A percentile compares a stretch with the other conserved stretches of the same genome.
phyloP scores from a whole-genome alignment of 2,113 vertebrate species.

The Passerina amoena region DNA sequence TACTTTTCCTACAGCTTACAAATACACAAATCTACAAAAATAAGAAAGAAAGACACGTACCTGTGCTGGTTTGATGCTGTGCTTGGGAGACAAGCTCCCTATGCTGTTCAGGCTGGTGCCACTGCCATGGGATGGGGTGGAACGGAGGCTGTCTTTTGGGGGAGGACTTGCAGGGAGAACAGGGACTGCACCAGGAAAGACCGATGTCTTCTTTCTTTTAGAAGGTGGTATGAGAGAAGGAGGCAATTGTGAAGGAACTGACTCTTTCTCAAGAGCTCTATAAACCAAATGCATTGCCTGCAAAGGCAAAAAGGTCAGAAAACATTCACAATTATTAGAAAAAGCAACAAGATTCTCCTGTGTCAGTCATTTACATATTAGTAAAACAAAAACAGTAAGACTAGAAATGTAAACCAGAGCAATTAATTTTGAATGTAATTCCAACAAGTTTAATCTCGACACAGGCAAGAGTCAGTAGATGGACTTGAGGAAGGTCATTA shows the following conservation, averaged over 20 bases:
- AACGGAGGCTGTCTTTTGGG: constrained; percentile 90
- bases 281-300: constrained; percentile 99
- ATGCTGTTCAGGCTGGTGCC: constrained; percentile 91
- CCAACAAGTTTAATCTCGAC: background rate
- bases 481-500: background rate
- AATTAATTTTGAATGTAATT: background rate
- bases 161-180: constrained; percentile 92
- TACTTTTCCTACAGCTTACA: background rate
- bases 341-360: background rate
- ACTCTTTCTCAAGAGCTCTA: constrained; percentile 95
- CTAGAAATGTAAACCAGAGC: background rate
- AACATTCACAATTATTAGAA: background rate
- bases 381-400: background rate
- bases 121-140: constrained; percentile 93
- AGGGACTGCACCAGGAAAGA: constrained; percentile 80
- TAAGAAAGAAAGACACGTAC: constrained; percentile 5
- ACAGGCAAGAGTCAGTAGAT: background rate
- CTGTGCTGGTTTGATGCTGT: constrained; percentile 86
- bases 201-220: constrained; percentile 89
- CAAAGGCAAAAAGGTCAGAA: background rate
- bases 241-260: constrained; percentile 88
- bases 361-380: background rate
- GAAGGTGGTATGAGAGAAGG: constrained; percentile 88
- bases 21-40: background rate
- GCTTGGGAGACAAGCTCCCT: constrained; percentile 92